These are phyloP conservation scores for Agrilus biguttatus DNA, from an alignment of 2,888 invertebrate genomes.

Conservation along the genomic window DNA sequence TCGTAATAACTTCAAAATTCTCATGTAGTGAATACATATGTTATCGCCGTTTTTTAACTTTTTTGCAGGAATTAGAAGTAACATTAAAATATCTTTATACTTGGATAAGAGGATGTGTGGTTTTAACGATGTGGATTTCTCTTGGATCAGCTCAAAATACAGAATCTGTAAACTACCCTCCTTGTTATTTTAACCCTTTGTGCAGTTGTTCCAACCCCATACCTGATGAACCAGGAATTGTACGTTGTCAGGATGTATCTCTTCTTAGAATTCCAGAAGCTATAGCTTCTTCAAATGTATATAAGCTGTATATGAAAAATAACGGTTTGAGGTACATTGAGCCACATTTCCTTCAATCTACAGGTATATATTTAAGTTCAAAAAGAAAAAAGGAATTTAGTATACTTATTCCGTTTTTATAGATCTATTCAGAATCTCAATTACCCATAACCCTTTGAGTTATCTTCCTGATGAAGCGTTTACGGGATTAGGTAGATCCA, in stretches of 20 bases:
- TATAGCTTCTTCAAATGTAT: constrained; percentile 72
- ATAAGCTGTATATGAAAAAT: constrained; percentile 66
- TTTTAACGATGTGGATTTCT: constrained; percentile 73
- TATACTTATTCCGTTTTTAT: constrained; percentile 7
- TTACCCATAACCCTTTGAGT: constrained; percentile 67
- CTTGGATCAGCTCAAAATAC: constrained; percentile 48
- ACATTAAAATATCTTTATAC: no score
- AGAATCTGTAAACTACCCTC: constrained; percentile 50
- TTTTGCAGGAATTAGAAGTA: constrained; percentile 34
- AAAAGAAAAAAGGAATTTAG: background rate
- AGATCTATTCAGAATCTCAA: constrained; percentile 74
- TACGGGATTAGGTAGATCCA: constrained; percentile 69
- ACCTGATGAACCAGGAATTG: constrained; percentile 65
- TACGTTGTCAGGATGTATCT: constrained; percentile 65
- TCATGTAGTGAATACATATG: no score
- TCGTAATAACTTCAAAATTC: no score
- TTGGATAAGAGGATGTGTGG: constrained; percentile 49
- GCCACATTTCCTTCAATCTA: constrained; percentile 69
- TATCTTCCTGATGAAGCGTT: constrained; percentile 75
- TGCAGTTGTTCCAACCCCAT: constrained; percentile 79
- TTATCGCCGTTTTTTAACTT: no score
- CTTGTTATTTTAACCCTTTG: constrained; percentile 74
- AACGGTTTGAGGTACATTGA: constrained; percentile 67
- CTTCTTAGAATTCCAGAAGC: constrained; percentile 64
- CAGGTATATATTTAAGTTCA: constrained; percentile 39